Evolutionary conservation across 1,140 invertebrate genomes (phyloP), one percentile per base, ranked within the genome.

Genomic region (Apis mellifera): DNA sequence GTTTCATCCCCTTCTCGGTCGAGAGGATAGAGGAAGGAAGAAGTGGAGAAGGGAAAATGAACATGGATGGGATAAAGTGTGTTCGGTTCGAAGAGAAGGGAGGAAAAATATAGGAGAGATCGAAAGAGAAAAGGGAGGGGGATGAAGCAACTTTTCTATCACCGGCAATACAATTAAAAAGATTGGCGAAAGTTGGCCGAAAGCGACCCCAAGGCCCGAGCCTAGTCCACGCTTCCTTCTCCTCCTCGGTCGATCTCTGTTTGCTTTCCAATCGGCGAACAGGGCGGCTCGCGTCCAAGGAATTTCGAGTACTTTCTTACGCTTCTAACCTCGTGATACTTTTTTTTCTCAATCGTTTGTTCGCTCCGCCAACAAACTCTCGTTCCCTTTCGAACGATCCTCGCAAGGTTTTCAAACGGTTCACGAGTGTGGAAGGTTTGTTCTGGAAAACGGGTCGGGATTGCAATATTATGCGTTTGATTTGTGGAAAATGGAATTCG

Each of bases 91-190:
- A 23, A 13, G 23, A 42, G 70, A 13, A 68, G 9, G 19, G 64
- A 66, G 19, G 9, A 54, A 85, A 42, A 66, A 42, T 19, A 23
- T 42, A 21, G 19, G 68, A 21, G 12, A n/a, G 62, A 82, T 79
- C 59, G 42, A 59, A 78, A 50, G 78, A 80, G 66, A 78, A 60
- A 64, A 23, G 71, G n/a, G 21, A 60, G 68, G 42, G 71, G n/a
- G 21, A 48, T 59, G 62, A 72, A 76, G 81, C 79, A 92, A 92
- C 90, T 92, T 92, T 92, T 91, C 92, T 92, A 91, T 92, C 91
- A 89, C 81, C 85, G 84, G 86, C 91, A 92, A 92, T 91, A 91
- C 92, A 92, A 92, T 92, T 92, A 92, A 92, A 92, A 92, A 92
- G 91, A 92, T 92, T 92, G 91, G 32, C 86, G 71, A 88, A 92